These are phyloP conservation scores for Centropristis striata DNA, from an alignment of 2,113 vertebrate species.

Conservation along the genomic window DNA sequence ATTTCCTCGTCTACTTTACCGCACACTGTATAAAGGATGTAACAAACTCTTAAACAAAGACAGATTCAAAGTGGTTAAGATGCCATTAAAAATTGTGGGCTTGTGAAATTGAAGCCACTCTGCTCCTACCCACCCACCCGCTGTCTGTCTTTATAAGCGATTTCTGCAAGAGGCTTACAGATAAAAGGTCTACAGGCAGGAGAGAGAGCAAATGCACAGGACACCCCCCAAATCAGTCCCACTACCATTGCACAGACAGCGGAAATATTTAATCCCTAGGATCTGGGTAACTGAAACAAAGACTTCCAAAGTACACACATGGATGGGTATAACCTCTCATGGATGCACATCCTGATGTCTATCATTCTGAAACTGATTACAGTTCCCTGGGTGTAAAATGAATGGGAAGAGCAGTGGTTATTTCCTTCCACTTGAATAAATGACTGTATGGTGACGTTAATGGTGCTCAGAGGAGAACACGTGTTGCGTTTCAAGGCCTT, in stretches of 20 bases:
- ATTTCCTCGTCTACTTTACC: not conserved
- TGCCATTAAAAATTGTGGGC: conserved; percentile 23
- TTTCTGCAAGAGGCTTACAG: conserved; percentile 23
- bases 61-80: conserved; percentile 20
- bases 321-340: conserved; percentile 12
- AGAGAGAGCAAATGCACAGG: not conserved
- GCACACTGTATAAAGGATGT: not conserved
- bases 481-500: conserved; percentile 15
- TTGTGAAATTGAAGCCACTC: conserved; percentile 32
- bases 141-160: conserved; percentile 10
- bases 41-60: conserved; percentile 15
- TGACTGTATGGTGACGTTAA: conserved; percentile 26
- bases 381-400: conserved; percentile 54
- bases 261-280: conserved; percentile 50
- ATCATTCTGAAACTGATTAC: conserved; percentile 44
- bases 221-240: not conserved
- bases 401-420: conserved; percentile 36
- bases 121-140: not conserved
- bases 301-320: conserved; percentile 10
- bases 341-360: conserved; percentile 5
- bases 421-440: conserved; percentile 42
- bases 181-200: conserved; percentile 19
- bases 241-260: conserved; percentile 1
- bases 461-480: conserved; percentile 26
- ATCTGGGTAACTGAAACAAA: conserved; percentile 36